phyloP scores from a whole-genome alignment of 2,797 vertebrate species.

The Mycteria americana region DNA sequence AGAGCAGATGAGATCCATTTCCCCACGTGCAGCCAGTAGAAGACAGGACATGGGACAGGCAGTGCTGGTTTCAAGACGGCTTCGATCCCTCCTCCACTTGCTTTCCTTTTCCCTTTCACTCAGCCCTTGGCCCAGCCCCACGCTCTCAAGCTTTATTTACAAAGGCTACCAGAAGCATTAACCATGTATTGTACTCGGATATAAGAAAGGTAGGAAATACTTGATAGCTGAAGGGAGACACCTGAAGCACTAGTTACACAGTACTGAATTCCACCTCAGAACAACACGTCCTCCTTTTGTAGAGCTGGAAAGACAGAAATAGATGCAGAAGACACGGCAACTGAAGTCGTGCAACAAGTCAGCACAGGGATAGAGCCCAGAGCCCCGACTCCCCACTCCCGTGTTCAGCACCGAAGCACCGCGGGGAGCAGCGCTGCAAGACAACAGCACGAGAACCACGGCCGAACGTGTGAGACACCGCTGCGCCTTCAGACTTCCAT shows the following conservation, averaged over 20 bases:
- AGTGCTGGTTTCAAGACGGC: background rate
- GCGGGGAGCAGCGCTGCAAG: background rate
- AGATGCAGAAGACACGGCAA: rapidly evolving
- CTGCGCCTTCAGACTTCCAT: rapidly evolving
- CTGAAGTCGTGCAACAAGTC: background rate
- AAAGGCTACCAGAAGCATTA: background rate
- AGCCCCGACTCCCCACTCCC: background rate
- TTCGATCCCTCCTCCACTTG: background rate
- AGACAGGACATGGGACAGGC: background rate
- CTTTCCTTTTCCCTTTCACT: background rate
- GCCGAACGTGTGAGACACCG: rapidly evolving
- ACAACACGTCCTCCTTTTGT: background rate
- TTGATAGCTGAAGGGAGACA: background rate
- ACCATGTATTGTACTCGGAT: background rate
- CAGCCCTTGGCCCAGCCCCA: background rate
- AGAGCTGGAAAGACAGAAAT: background rate
- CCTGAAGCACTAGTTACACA: background rate
- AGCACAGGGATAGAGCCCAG: background rate
- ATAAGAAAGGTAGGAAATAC: background rate
- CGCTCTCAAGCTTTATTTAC: background rate
- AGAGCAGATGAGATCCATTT: background rate
- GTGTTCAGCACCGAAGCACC: background rate
- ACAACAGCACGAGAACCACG: rapidly evolving
- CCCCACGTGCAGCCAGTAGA: background rate
- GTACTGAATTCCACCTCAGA: background rate